Conservation (phyloP, 2,797 vertebrate genomes). For the Brotula barbata region DNA sequence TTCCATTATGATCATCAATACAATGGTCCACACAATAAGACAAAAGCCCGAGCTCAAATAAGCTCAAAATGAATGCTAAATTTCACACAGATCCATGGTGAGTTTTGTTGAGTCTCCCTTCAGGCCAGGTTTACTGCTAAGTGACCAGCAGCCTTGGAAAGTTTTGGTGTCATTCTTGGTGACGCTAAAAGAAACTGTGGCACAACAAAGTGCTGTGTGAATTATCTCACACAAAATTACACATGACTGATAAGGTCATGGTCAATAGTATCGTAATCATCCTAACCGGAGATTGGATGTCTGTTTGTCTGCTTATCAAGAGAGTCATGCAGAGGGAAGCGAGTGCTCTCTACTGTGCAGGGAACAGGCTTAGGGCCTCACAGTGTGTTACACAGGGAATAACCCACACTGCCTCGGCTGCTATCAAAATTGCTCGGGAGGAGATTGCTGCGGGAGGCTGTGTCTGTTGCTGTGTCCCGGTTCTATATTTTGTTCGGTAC, state of each 20-base stretch:
- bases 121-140: too few relatives aligned
- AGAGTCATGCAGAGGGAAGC: constrained; percentile 59
- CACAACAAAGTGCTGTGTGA: constrained; percentile 32
- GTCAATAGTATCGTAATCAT: constrained; percentile 70
- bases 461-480: constrained; percentile 65
- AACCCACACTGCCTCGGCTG: constrained; percentile 62
- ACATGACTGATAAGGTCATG: constrained; percentile 67
- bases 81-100: background rate
- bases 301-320: constrained; percentile 67
- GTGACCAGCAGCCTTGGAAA: constrained; percentile 9
- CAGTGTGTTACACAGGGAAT: constrained; percentile 72
- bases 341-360: constrained; percentile 65
- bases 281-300: constrained; percentile 67
- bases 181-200: constrained; percentile 22
- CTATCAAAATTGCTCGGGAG: constrained; percentile 78
- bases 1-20: constrained; percentile 54
- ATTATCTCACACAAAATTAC: constrained; percentile 52
- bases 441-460: constrained; percentile 73
- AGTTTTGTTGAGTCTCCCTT: constrained; percentile 4
- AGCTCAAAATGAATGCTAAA: constrained; percentile 19
- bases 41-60: constrained; percentile 16
- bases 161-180: constrained; percentile 9
- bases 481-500: constrained; percentile 74
- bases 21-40: constrained; percentile 37
- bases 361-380: constrained; percentile 67